Evolutionary conservation across 2,797 vertebrate species (phyloP), one percentile per base, ranked within the genome.

Genomic region (Allobates femoralis): DNA sequence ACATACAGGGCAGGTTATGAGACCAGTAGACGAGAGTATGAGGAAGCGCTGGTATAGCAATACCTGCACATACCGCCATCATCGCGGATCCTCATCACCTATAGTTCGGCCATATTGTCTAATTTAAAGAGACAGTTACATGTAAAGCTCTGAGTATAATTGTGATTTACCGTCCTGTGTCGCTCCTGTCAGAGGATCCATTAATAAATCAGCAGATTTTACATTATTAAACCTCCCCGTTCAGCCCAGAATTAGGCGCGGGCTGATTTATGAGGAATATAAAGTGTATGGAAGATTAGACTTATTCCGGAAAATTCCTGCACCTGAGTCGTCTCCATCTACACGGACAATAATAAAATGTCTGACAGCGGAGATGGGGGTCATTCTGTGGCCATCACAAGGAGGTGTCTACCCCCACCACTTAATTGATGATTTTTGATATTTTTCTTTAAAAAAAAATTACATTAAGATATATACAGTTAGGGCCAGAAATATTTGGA

Each of bases 231-330:
- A 41, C 34, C 21, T 64, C 34, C 16, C 6, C 50, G 23, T 73
- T 58, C 66, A 53, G 50, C 28, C 32, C 19, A 5, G 51, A 77
- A 77, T 32, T 55, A 51, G 28, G 16, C 81, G 10, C 14, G 8
- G 23, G 7, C 67, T 83, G 53, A 83, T 83, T 83, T 74, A 83
- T 74, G 53, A 28, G 66, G 8, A n/a, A 37, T 67, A 34, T 69
- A 34, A 69, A 69, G 30, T 34, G 60, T 50, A n/a, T 28, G 50
- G 28, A 53, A 15, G 37, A 81, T 69, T n/a, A 51, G 6, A 15
- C 51, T 74, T 55, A 37, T 82, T 71, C 32, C 19, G 21, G 55
- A 55, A 46, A 12, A 41, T n/a, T 71, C 60, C 67, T 34, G 64
- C 50, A 56, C 50, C 66, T 58, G 32, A 26, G 12, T 46, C 58